Percentiles rank a stretch among this genome's conserved stretches.
Conservation (phyloP, 2,888 invertebrate species). For the Harpagoxenus sublaevis region DNA sequence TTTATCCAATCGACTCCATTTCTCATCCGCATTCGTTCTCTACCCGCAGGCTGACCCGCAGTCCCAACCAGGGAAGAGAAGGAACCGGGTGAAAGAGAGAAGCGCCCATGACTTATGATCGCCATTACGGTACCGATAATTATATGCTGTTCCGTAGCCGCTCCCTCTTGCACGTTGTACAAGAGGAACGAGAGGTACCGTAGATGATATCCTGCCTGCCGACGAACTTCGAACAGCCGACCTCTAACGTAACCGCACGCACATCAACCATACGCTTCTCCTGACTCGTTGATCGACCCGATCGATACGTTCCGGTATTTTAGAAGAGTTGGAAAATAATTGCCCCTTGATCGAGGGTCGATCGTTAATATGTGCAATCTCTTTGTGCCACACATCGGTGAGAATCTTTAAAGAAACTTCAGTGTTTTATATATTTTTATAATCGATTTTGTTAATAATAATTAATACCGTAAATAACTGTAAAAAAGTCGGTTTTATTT, state of each 20-base stretch:
- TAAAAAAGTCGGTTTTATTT: not conserved
- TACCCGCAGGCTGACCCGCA: constrained; percentile 81
- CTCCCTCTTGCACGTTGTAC: constrained; percentile 80
- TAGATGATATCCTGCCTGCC: constrained; percentile 84
- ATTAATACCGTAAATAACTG: constrained; percentile 20
- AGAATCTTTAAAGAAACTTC: not conserved
- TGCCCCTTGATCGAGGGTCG: constrained; percentile 41
- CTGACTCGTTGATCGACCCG: constrained; percentile 78
- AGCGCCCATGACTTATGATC: constrained; percentile 86
- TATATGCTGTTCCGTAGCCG: constrained; percentile 85
- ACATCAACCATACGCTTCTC: constrained; percentile 73
- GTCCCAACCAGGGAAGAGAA: constrained; percentile 75
- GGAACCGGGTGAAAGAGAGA: constrained; percentile 79
- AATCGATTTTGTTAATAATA: constrained; percentile 23
- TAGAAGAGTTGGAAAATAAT: constrained; percentile 60
- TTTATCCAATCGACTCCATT: constrained; percentile 86
- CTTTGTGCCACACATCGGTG: not conserved
- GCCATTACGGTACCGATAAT: constrained; percentile 85
- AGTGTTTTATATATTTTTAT: not conserved
- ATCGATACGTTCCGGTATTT: constrained; percentile 75
- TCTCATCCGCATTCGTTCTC: constrained; percentile 83
- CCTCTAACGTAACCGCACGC: constrained; percentile 62
- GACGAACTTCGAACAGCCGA: constrained; percentile 69
- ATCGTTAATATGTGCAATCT: constrained; percentile 44
- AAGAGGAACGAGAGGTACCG: constrained; percentile 76